Base-by-base conservation (phyloP, 2,888 invertebrate species). In the Diarsia mendica region DNA sequence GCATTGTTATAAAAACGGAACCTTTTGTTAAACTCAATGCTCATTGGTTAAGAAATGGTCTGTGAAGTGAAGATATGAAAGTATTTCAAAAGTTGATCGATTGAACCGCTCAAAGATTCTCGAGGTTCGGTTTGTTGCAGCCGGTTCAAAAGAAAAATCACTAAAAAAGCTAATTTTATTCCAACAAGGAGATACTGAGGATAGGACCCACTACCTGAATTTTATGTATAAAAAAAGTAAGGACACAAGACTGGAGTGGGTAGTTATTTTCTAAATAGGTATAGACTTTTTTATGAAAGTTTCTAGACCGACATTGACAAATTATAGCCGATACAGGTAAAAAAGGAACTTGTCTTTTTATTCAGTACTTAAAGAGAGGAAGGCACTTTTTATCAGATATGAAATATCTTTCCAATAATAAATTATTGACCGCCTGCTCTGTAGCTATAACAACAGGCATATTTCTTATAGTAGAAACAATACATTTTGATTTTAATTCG, bases 1-100 rank as follows among this genome's bases (percentile, higher is more conserved):
- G 39, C 33, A 51, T 67, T 73, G 63, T 81, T 46, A 33, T 53
- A 49, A 68, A 75, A 82, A 53, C 20, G 20, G 23, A 64, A 28
- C 23, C 61, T 63, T 66, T 80, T 69, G 51, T 82, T 33, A 48
- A 63, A 67, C 67, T 58, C 13, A 69, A 61, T 44, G 67, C 20
- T 71, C 67, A 71, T 60, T 78, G 71, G 39, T 39, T 49, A 65
- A 71, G 58, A 77, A 83, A 68, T 82, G 49, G 44, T 18, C 64
- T 71, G 78, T 49, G 11, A 80, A 70, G 44, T 6, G 51, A 53
- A 77, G 82, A 82, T 82, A 77, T 70, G 28, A 70, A 82, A 70
- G 70, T 64, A 63, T 71, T 77, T 71, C 48, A 46, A 55, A 67
- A 70, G 67, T 53, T 46, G 77, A 80, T 70, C 51, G 44, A 69